phyloP scores from a whole-genome alignment of 2,888 invertebrate genomes.

The Malthinus flaveolus region DNA sequence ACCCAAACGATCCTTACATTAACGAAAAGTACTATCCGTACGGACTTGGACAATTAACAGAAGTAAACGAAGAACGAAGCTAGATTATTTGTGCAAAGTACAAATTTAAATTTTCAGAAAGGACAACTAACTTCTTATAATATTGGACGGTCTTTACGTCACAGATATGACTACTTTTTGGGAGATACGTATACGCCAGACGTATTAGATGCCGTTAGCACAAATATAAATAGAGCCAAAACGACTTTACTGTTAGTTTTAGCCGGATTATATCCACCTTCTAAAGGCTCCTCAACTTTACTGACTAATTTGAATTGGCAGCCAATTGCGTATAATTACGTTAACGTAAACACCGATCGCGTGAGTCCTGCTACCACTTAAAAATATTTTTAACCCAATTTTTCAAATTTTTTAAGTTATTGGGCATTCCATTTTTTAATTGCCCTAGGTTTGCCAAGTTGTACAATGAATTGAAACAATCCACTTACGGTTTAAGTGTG shows the following conservation, averaged over 20 bases:
- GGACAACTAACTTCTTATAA: constrained; percentile 53
- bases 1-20: constrained; percentile 70
- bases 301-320: constrained; percentile 50
- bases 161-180: constrained; percentile 63
- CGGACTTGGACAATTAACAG: constrained; percentile 77
- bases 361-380: background rate
- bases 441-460: background rate
- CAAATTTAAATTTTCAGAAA: constrained; percentile 31
- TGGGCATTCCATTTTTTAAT: background rate
- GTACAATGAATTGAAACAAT: background rate
- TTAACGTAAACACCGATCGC: background rate
- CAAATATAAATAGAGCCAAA: constrained; percentile 70
- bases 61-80: constrained; percentile 58
- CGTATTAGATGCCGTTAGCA: constrained; percentile 64
- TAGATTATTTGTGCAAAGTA: background rate
- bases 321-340: constrained; percentile 42
- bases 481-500: background rate
- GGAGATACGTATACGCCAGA: constrained; percentile 60
- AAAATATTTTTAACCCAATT: background rate
- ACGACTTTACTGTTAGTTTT: constrained; percentile 70
- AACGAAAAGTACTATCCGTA: constrained; percentile 69
- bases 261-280: constrained; percentile 69
- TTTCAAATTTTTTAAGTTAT: background rate
- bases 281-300: constrained; percentile 59
- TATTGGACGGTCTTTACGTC: constrained; percentile 65